Evolutionary conservation across 1,140 invertebrate species (phyloP).

Genomic region (Diachasma alloeum): DNA sequence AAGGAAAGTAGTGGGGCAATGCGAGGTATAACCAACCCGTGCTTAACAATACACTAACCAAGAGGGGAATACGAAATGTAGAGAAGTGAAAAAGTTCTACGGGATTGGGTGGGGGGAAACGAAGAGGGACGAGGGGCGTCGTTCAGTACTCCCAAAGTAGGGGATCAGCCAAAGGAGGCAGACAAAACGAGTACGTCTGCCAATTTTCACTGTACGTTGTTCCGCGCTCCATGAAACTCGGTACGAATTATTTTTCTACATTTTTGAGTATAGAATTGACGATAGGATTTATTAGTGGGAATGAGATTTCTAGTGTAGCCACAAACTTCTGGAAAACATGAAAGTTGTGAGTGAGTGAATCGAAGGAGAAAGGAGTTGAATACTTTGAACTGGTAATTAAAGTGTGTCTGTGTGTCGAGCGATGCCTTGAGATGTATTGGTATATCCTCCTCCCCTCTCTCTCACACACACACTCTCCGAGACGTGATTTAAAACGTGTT

Average conservation of each 20-base stretch:
- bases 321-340: no score
- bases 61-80: slow-evolving; percentile 10
- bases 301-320: no score
- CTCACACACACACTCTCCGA: background rate
- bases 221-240: background rate
- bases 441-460: background rate
- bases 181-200: slow-evolving; percentile 39
- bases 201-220: slow-evolving; percentile 35
- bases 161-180: slow-evolving; percentile 34
- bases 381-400: background rate
- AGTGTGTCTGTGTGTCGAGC: slow-evolving; percentile 16
- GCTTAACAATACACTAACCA: background rate
- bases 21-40: background rate
- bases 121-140: slow-evolving; percentile 34
- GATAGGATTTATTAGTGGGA: background rate
- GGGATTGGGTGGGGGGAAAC: slow-evolving; percentile 21
- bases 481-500: slow-evolving; percentile 50
- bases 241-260: slow-evolving; percentile 22
- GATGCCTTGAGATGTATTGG: background rate
- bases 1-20: background rate
- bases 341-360: slow-evolving; percentile 10
- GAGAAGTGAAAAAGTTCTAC: slow-evolving; percentile 17
- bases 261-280: background rate
- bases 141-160: slow-evolving; percentile 26
- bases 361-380: background rate